A percentile compares a stretch with the other conserved stretches of the same genome.
These are phyloP conservation scores for Australoheros scitulus DNA, from an alignment of 2,113 vertebrate species.

Conservation along the genomic window DNA sequence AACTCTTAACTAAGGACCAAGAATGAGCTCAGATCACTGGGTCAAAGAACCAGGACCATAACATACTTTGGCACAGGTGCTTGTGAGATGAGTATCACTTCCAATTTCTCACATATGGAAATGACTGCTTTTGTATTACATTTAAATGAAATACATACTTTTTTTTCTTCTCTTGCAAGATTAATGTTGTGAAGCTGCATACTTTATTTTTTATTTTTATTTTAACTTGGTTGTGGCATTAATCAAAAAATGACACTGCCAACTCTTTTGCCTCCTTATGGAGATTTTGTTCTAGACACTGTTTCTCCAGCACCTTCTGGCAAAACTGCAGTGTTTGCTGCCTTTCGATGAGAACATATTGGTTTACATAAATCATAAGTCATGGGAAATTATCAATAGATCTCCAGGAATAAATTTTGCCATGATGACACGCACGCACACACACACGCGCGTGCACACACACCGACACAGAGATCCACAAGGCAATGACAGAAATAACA, in stretches of 20 bases:
- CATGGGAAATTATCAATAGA: not conserved
- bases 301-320: not conserved
- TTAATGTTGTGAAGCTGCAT: not conserved
- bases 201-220: not conserved
- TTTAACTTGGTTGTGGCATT: no score
- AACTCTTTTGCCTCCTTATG: not conserved
- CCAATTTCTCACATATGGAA: not conserved
- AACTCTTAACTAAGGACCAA: no score
- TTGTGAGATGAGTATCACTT: not conserved
- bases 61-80: not conserved
- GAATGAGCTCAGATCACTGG: no score
- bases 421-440: not conserved
- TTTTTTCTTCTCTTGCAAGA: not conserved
- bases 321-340: not conserved
- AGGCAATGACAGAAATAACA: fast-evolving
- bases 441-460: not conserved
- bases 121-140: not conserved
- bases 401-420: not conserved
- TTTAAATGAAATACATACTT: not conserved
- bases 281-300: not conserved
- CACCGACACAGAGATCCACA: not conserved
- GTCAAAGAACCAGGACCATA: no score
- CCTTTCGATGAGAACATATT: not conserved
- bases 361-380: not conserved
- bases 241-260: not conserved